These are phyloP conservation scores for Galeopterus variegatus DNA, from an alignment of 2,113 vertebrate genomes.

Conservation along the genomic window DNA sequence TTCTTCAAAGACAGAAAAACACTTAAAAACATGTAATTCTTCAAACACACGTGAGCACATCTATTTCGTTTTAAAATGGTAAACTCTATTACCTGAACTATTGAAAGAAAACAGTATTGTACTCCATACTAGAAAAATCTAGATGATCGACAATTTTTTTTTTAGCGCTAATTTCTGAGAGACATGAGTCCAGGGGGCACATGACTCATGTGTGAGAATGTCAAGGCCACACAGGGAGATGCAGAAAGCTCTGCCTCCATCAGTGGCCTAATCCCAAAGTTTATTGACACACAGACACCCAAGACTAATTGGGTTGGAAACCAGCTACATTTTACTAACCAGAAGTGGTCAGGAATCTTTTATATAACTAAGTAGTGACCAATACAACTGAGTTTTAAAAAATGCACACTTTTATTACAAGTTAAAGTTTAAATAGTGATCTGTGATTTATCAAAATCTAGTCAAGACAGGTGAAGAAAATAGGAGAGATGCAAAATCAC, in stretches of 20 bases:
- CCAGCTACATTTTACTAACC: neutral
- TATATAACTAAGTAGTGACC: neutral
- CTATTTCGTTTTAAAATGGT: neutral
- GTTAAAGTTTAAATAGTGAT: neutral
- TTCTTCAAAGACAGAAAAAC: slow-evolving; percentile 2
- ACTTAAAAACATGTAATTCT: neutral
- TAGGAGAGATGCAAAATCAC: neutral
- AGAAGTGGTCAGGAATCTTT: neutral
- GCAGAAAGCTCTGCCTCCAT: neutral
- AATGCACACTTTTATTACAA: neutral
- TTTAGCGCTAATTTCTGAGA: neutral
- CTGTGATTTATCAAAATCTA: neutral
- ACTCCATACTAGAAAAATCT: neutral
- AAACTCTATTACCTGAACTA: neutral
- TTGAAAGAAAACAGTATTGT: neutral
- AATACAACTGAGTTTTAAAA: neutral
- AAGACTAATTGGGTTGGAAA: neutral
- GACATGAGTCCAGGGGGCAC: neutral
- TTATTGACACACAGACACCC: neutral
- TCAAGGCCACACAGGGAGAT: neutral
- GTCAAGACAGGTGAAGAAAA: neutral
- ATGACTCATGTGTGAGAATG: neutral
- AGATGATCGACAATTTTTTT: neutral
- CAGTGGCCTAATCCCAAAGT: neutral
- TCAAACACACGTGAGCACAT: neutral